These are phyloP conservation scores for Aselliscus stoliczkanus DNA, from an alignment of 2,797 vertebrate genomes.

Conservation along the genomic window DNA sequence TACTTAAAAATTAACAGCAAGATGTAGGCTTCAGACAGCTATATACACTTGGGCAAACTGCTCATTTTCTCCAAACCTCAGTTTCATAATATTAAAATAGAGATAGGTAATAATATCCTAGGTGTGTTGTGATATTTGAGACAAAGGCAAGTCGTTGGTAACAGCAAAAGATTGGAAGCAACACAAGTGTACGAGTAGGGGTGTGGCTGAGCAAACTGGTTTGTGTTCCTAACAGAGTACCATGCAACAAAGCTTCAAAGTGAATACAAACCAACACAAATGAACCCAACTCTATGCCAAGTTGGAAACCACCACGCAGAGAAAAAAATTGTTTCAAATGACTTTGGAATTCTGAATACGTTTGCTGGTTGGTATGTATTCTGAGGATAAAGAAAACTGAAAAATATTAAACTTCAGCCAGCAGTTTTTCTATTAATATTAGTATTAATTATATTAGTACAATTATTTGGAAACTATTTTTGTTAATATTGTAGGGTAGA, in stretches of 20 bases:
- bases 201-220: not conserved
- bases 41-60: not conserved
- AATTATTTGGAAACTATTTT: not conserved
- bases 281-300: not conserved
- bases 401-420: not conserved
- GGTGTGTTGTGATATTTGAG: not conserved
- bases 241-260: accelerated
- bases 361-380: not conserved
- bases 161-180: not conserved
- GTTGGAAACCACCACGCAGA: not conserved
- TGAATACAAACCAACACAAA: no score
- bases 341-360: not conserved
- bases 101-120: not conserved
- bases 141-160: not conserved
- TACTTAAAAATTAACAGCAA: not conserved
- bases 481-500: not conserved
- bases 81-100: not conserved
- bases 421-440: not conserved
- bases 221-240: not conserved
- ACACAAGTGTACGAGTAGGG: not conserved
- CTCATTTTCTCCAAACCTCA: not conserved
- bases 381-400: not conserved
- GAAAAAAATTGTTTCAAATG: not conserved
- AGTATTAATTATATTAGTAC: not conserved
- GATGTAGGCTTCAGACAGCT: not conserved